Percentiles rank a stretch among this genome's conserved stretches.
Evolutionary conservation across 1,140 invertebrate species (phyloP).

Genomic region (Drosophila serrata): DNA sequence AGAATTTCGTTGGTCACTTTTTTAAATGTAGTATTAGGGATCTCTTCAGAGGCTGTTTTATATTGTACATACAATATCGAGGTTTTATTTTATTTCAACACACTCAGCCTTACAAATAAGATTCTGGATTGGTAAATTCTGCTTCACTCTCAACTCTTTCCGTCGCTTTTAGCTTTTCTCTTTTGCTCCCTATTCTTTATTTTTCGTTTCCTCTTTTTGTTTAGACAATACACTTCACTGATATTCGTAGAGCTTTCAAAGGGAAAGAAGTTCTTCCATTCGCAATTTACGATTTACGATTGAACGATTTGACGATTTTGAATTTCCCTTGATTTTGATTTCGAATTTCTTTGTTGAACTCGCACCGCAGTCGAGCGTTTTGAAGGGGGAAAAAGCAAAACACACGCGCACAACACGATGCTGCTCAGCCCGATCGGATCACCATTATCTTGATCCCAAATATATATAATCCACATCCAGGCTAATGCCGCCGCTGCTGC

Average conservation of each 20-base stretch:
- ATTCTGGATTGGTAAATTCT: slow-evolving; percentile 64
- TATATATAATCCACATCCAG: slow-evolving; percentile 58
- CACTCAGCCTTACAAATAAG: slow-evolving; percentile 31
- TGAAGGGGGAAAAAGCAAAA: slow-evolving; percentile 25
- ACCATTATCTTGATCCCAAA: slow-evolving; percentile 63
- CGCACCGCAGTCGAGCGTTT: slow-evolving; percentile 56
- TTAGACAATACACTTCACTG: slow-evolving; percentile 45
- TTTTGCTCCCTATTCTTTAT: background rate
- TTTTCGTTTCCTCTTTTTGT: background rate
- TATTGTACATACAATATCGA: background rate
- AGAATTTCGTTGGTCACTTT: slow-evolving; percentile 23
- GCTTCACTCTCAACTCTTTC: slow-evolving; percentile 42
- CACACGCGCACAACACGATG: slow-evolving; percentile 37
- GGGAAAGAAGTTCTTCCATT: slow-evolving; percentile 43
- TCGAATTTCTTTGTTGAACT: slow-evolving; percentile 15
- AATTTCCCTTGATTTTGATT: slow-evolving; percentile 20
- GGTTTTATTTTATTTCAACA: slow-evolving; percentile 24
- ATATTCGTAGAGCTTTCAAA: slow-evolving; percentile 12
- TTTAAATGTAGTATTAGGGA: slow-evolving; percentile 20
- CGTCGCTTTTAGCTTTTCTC: slow-evolving; percentile 42
- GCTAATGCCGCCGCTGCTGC: slow-evolving; percentile 41
- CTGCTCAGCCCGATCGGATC: slow-evolving; percentile 63
- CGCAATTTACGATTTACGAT: slow-evolving; percentile 18
- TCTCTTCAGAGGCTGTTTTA: slow-evolving; percentile 8
- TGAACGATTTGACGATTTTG: slow-evolving; percentile 14